Evolutionary conservation across 2,888 invertebrate species (phyloP), one percentile per base, ranked within the genome.

Genomic region (Netelia inedita): DNA sequence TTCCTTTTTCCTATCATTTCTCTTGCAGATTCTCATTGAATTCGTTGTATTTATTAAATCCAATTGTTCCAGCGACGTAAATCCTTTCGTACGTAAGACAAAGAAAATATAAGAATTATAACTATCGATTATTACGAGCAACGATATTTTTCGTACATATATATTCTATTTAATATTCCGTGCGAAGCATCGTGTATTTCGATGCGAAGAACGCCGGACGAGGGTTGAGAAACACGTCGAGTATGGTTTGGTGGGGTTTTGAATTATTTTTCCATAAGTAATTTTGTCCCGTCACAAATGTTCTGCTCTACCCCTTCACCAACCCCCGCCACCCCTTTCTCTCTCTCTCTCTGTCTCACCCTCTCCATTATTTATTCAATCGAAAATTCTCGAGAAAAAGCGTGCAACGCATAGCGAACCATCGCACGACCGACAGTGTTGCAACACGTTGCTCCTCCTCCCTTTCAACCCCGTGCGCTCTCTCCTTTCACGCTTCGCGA

Each of bases 351-450:
- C 53, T 53, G 46, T 35, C n/a, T 74, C 21, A n/a, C 57, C 41
- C 72, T 46, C 46, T 73, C 61, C 35, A 81, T 84, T 69, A 73
- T 81, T 72, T 78, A 84, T 84, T 81, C 87, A 87, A 87, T 88
- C 73, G 79, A 85, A 86, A 84, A 73, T 73, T 73, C 81, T 68
- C 23, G 46, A 68, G 59, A 46, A 76, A 81, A 73, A 78, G 10
- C 78, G 79, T 65, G 75, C 80, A 35, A 53, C 53, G 86, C 79
- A 85, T 85, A 86, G 82, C 76, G 71, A 82, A 63, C 28, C 65
- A 59, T 46, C 71, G 65, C 75, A 69, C 66, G 57, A 43, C 23
- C 43, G 14, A 43, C 65, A 9, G 19, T 69, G 21, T n/a, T 74
- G 73, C 72, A 82, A 28, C 79, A 53, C 9, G 78, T 61, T 68